phyloP scores from a whole-genome alignment of 1,140 invertebrate genomes.

The Tribolium madens region DNA sequence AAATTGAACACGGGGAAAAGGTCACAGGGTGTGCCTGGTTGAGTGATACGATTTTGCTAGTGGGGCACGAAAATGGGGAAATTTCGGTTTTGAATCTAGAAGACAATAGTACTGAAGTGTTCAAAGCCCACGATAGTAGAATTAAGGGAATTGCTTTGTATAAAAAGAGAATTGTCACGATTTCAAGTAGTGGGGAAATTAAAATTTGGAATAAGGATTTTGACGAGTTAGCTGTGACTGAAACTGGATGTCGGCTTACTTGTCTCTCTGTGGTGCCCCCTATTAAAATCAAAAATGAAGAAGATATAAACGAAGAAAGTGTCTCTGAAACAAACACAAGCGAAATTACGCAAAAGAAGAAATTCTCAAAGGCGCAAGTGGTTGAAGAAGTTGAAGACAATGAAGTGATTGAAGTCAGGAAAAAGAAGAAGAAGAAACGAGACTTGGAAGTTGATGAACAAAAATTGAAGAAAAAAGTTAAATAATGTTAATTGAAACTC shows the following conservation, averaged over 20 bases:
- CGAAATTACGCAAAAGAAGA: slow-evolving; percentile 45
- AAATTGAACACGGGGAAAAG: slow-evolving; percentile 72
- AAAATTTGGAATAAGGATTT: slow-evolving; percentile 79
- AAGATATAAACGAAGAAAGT: slow-evolving; percentile 40
- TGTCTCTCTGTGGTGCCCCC: slow-evolving; percentile 68
- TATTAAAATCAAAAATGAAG: slow-evolving; percentile 53
- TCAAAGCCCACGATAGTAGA: slow-evolving; percentile 74
- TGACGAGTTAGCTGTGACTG: slow-evolving; percentile 66
- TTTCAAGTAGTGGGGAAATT: slow-evolving; percentile 81
- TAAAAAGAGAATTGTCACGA: slow-evolving; percentile 67
- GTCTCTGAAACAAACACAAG: background rate
- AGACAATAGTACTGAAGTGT: slow-evolving; percentile 65
- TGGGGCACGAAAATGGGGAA: slow-evolving; percentile 80
- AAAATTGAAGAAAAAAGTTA: slow-evolving; percentile 10
- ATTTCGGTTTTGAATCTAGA: slow-evolving; percentile 65
- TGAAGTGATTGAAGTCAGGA: slow-evolving; percentile 33
- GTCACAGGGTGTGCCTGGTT: slow-evolving; percentile 75
- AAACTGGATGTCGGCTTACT: slow-evolving; percentile 73
- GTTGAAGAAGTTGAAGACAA: slow-evolving; percentile 48
- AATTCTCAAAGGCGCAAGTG: slow-evolving; percentile 35
- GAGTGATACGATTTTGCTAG: slow-evolving; percentile 72
- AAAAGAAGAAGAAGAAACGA: slow-evolving; percentile 36
- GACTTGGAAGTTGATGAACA: background rate
- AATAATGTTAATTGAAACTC: slow-evolving; percentile 2
- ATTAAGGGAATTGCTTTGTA: slow-evolving; percentile 75